These are phyloP conservation scores for Metellina segmentata DNA, from an alignment of 2,888 invertebrate species.

Conservation along the genomic window DNA sequence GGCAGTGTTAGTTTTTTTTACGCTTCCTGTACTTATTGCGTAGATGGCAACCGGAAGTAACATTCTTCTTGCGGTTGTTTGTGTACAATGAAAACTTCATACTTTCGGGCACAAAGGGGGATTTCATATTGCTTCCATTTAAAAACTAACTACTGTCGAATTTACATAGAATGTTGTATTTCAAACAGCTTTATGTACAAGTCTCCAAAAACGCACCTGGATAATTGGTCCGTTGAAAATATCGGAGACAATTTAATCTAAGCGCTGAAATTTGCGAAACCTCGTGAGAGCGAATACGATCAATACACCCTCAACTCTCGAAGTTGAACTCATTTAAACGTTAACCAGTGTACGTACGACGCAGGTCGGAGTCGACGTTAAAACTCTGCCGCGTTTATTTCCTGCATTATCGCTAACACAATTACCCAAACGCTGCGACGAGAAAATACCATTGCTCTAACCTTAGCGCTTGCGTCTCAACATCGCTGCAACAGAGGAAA, in stretches of 20 bases:
- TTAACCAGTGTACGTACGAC: too few species aligned
- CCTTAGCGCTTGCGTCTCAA: neutral
- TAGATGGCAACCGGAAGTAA: too few species aligned
- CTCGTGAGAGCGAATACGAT: neutral
- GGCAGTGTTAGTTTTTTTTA: too few species aligned
- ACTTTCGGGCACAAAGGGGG: too few species aligned
- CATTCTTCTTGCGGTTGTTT: too few species aligned
- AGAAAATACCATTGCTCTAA: neutral
- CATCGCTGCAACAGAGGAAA: neutral
- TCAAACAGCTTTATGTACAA: neutral
- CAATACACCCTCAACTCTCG: neutral
- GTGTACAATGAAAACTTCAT: too few species aligned
- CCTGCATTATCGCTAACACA: neutral
- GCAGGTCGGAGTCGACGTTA: neutral
- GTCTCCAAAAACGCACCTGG: neutral
- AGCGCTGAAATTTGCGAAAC: neutral
- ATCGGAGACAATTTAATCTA: neutral
- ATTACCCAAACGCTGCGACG: neutral
- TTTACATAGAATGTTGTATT: too few species aligned
- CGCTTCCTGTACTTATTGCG: too few species aligned
- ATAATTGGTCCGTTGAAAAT: neutral
- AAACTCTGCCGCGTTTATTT: neutral
- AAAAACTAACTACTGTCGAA: too few species aligned
- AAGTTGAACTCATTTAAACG: neutral
- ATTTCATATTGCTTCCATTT: too few species aligned